Percentiles rank a stretch among this genome's conserved stretches.
phyloP scores from a whole-genome alignment of 2,888 invertebrate genomes.

The Didymodactylos carnosus region DNA sequence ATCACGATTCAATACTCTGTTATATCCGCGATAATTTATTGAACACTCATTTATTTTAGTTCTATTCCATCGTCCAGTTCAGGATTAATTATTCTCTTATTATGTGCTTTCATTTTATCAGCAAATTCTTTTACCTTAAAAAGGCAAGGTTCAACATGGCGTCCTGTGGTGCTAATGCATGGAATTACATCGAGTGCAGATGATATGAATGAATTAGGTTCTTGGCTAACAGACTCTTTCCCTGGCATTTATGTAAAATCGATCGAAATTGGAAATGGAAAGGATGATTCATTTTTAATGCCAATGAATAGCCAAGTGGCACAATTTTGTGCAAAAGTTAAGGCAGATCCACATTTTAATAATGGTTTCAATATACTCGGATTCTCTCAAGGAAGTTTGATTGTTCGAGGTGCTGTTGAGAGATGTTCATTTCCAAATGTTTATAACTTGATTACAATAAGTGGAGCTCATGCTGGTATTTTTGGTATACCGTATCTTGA shows the following conservation, averaged over 20 bases:
- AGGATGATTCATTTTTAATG: neutral
- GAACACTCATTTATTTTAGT: too few relatives aligned
- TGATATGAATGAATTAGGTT: neutral
- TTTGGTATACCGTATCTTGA: neutral
- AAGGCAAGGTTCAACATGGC: neutral
- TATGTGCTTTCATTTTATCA: too few relatives aligned
- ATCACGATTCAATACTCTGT: too few relatives aligned
- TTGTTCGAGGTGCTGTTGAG: neutral
- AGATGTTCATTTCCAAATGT: neutral
- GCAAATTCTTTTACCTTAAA: too few relatives aligned
- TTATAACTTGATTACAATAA: neutral
- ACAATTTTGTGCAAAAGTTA: neutral
- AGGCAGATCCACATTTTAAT: neutral
- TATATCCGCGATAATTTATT: too few relatives aligned
- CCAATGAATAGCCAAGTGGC: neutral
- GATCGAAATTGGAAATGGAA: neutral
- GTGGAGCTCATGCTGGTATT: neutral
- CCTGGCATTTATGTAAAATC: neutral
- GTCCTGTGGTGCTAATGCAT: neutral
- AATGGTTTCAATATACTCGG: neutral
- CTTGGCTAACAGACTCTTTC: neutral
- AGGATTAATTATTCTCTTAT: too few relatives aligned
- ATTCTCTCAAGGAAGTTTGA: neutral
- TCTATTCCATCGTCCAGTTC: too few relatives aligned
- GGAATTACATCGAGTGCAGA: neutral